Base-by-base conservation (phyloP, 2,888 invertebrate species). In the Drosophila subquinaria region DNA sequence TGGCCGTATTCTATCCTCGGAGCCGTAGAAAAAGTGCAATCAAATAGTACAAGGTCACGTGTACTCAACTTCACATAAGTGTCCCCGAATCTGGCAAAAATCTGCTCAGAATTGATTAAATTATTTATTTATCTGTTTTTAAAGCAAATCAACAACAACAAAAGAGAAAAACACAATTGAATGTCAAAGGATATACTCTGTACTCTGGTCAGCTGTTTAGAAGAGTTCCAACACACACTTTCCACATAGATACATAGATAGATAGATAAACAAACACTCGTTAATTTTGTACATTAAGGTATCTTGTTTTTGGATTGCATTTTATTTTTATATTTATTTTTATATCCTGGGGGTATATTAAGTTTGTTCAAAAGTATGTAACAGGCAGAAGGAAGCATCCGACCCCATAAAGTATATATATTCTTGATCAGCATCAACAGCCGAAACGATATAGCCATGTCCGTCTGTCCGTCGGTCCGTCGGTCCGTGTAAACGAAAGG, bases 1-100 rank as follows among this genome's bases (percentile, higher is more conserved):
- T 11, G 50, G 50, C 50, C 47, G 10, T n/a, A 27, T 17, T 17
- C 11, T 48, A 15, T 47, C n/a, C 30, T n/a, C 15, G 27, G 3
- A 27, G 17, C 11, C 1, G 23, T n/a, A 55, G 11, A 10, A 40
- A 55, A 55, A 50, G 43, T 72, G 71, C 65, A 43, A 40, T 36
- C 17, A 35, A 65, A 40, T 65, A 40, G 30, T 20, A 51, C 72
- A 72, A 72, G 72, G 72, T 73, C 72, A 66, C 38, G 36, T 60
- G 55, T 38, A 59, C 64, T 38, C 15, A 42, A 11, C 11, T 13
- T 50, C 50, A 50, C 8, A 35, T 33, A 17, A 50, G 17, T 47
- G 17, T 47, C 17, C 17, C 13, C 13, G 8, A 47, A 27, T n/a
- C 27, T 17, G 47, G 1, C 1, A 47, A 23, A 27, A n/a, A 20